A percentile compares a stretch with the other conserved stretches of the same genome.
These are phyloP conservation scores for Colius striatus DNA, from an alignment of 2,113 vertebrate genomes.

Conservation along the genomic window DNA sequence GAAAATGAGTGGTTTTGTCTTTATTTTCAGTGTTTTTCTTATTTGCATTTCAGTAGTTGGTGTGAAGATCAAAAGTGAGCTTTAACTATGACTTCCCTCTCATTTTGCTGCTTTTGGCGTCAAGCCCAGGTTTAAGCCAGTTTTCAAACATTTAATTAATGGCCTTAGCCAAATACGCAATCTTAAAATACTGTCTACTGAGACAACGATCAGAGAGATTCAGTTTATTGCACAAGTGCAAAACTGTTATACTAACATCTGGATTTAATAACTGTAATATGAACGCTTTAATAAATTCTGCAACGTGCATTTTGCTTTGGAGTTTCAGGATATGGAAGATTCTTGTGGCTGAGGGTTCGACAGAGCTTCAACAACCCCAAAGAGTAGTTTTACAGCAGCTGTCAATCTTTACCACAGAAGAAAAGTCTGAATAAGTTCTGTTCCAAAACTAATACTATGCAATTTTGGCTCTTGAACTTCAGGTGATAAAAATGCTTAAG, in stretches of 20 bases:
- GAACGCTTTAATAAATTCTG: slow-evolving; percentile 42
- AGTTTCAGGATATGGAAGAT: slow-evolving; percentile 42
- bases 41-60: background rate
- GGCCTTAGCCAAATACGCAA: slow-evolving; percentile 33
- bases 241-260: slow-evolving; percentile 45
- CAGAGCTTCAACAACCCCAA: background rate
- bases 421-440: background rate
- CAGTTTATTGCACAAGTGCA: slow-evolving; percentile 34
- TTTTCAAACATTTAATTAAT: slow-evolving; percentile 52
- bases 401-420: background rate
- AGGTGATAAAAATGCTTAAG: background rate
- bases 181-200: slow-evolving; percentile 27
- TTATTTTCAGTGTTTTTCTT: background rate
- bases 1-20: background rate
- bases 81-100: background rate
- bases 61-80: background rate
- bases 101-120: slow-evolving; percentile 4
- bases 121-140: slow-evolving; percentile 19
- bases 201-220: slow-evolving; percentile 20
- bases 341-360: slow-evolving; percentile 4
- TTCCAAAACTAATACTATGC: background rate
- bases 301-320: slow-evolving; percentile 30
- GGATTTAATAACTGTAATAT: slow-evolving; percentile 49
- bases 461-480: background rate
- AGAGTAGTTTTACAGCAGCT: background rate